Percentiles rank a stretch among this genome's conserved stretches.
phyloP scores from a whole-genome alignment of 2,113 vertebrate species.

The Trichomycterus rosablanca region DNA sequence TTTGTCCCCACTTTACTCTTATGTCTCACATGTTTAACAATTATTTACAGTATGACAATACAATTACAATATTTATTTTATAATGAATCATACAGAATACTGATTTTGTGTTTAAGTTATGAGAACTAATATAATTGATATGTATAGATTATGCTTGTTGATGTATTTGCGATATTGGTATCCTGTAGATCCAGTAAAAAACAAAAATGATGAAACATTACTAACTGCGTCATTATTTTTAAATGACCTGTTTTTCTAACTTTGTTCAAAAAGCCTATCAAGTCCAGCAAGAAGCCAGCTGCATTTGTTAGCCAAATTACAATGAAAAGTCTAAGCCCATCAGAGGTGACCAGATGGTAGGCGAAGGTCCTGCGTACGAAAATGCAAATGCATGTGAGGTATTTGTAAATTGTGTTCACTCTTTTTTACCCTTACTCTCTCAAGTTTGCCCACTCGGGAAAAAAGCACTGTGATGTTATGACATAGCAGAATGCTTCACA shows the following conservation, averaged over 20 bases:
- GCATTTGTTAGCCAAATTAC: slow-evolving; percentile 41
- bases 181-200: too few relatives aligned
- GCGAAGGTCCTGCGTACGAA: slow-evolving; percentile 2
- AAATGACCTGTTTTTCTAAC: not conserved
- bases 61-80: too few relatives aligned
- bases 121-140: too few relatives aligned
- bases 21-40: too few relatives aligned
- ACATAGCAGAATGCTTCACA: slow-evolving; percentile 9
- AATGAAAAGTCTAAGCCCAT: slow-evolving; percentile 31
- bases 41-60: too few relatives aligned
- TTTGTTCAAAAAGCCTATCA: not conserved
- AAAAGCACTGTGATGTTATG: slow-evolving; percentile 30
- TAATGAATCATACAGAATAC: too few relatives aligned
- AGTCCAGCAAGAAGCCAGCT: slow-evolving; percentile 7
- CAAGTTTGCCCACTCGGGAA: slow-evolving; percentile 14
- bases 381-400: slow-evolving; percentile 37
- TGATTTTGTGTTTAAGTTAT: too few relatives aligned
- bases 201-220: too few relatives aligned
- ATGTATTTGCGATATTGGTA: too few relatives aligned
- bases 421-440: not conserved
- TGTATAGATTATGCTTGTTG: too few relatives aligned
- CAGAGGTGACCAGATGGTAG: slow-evolving; percentile 26
- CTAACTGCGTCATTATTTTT: too few relatives aligned
- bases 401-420: slow-evolving; percentile 34
- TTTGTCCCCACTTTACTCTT: too few relatives aligned